A percentile compares a stretch with the other conserved stretches of the same genome.
These are phyloP conservation scores for Caenorhabditis becei DNA, from an alignment of 2,888 invertebrate genomes.

Conservation along the genomic window DNA sequence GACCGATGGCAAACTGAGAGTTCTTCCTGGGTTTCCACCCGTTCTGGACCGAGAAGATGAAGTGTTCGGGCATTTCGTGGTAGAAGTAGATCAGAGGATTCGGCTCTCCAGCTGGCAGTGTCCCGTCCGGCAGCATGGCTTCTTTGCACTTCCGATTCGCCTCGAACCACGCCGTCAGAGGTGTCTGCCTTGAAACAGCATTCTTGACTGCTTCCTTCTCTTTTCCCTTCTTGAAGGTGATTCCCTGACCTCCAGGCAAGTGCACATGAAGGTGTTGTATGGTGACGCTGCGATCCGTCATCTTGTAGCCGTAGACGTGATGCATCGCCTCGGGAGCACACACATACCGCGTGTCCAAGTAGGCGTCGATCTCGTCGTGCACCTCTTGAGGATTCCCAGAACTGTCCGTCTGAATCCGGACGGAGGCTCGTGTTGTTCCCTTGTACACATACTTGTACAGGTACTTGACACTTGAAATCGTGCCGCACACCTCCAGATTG, in stretches of 20 bases:
- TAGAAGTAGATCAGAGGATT: conserved; percentile 16
- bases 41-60: conserved; percentile 7
- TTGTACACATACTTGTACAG: conserved; percentile 21
- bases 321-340: conserved; percentile 63
- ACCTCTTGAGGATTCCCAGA: not conserved
- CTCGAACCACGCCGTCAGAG: conserved; percentile 22
- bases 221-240: conserved; percentile 29
- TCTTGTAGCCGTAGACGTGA: conserved; percentile 56
- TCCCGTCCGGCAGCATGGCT: not conserved
- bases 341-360: conserved; percentile 59
- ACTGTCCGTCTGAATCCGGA: not conserved
- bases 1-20: conserved; percentile 8
- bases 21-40: conserved; percentile 18
- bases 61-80: conserved; percentile 45
- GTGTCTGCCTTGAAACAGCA: conserved; percentile 8
- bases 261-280: conserved; percentile 56
- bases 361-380: conserved; percentile 48
- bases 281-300: conserved; percentile 3
- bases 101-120: not conserved
- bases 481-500: conserved; percentile 78
- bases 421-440: not conserved
- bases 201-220: conserved; percentile 5
- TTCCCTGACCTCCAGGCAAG: conserved; percentile 51
- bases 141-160: conserved; percentile 1
- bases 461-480: conserved; percentile 64